Base-by-base conservation (phyloP, 2,888 invertebrate genomes). In the Portevinia maculata region DNA sequence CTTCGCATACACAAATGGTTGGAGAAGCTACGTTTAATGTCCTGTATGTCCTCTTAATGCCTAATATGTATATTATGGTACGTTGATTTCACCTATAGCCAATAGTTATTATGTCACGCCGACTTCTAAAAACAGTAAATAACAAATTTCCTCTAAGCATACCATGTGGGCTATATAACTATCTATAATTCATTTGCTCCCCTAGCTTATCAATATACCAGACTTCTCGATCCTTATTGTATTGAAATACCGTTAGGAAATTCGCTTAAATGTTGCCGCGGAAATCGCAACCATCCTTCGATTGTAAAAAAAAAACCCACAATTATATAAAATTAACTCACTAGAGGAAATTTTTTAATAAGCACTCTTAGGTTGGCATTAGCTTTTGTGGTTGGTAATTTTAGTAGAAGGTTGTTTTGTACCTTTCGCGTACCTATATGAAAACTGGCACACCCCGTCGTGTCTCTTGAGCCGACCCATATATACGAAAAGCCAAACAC, bases 241-340 rank as follows among this genome's bases (percentile, higher is more conserved):
- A 46, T 11, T 34, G 19, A 19, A 60, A 48, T 11, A 11, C 34
- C 34, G 24, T 24, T 41, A 28, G 53, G 19, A 59, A 17, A 13
- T 13, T 59, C 39, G 1, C 9, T 5, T 15, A 52, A 64, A 34
- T 62, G 13, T 44, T 3, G 37, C 37, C 34, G 21, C 13, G 7
- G 1, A 28, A 50, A 50, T 62, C 48, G 32, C 21, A 48, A 48
- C 48, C 13, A 19, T 24, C 55, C n/a, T 55, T 21, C 13, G n/a
- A 30, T 24, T 64, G n/a, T 17, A 19, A 21, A 1, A n/a, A 17
- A 44, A 67, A 55, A 55, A 46, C 76, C 59, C 28, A 17, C 57
- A 78, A 70, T 70, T 76, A 76, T 17, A 7, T 24, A 11, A 53
- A 76, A 57, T 48, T 70, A 78, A 8, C 55, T n/a, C 15, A 55